A percentile compares a stretch with the other conserved stretches of the same genome.
phyloP scores from a whole-genome alignment of 2,797 vertebrate species.

The Rhabdomys pumilio region DNA sequence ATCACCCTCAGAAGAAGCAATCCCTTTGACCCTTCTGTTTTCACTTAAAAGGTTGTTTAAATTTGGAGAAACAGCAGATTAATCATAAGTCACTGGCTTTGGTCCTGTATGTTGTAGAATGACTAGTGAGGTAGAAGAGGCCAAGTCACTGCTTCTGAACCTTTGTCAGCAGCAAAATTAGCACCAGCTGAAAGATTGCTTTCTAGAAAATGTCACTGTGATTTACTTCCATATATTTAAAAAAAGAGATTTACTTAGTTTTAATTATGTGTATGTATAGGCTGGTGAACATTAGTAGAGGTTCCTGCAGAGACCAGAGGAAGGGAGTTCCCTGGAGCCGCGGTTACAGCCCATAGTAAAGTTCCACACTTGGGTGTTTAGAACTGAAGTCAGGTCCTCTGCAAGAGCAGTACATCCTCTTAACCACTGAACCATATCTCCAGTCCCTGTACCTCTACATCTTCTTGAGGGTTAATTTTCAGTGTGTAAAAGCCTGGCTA shows the following conservation, averaged over 20 bases:
- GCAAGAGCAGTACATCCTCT: background rate
- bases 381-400: background rate
- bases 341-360: background rate
- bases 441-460: background rate
- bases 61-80: slow-evolving; percentile 1
- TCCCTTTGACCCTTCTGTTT: background rate
- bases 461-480: background rate
- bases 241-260: background rate
- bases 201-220: background rate
- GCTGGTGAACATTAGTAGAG: too few species aligned
- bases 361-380: background rate
- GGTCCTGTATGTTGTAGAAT: background rate
- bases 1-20: background rate
- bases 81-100: slow-evolving; percentile 26
- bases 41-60: slow-evolving; percentile 7
- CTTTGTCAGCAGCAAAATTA: slow-evolving; percentile 8
- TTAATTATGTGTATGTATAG: background rate
- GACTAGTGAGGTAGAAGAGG: background rate
- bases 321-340: background rate
- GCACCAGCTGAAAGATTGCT: background rate
- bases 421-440: background rate
- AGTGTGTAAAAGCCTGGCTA: background rate
- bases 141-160: background rate
- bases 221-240: background rate
- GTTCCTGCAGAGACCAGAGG: background rate